Conservation (phyloP, 2,888 invertebrate genomes). For the Alloplasta piceator region DNA sequence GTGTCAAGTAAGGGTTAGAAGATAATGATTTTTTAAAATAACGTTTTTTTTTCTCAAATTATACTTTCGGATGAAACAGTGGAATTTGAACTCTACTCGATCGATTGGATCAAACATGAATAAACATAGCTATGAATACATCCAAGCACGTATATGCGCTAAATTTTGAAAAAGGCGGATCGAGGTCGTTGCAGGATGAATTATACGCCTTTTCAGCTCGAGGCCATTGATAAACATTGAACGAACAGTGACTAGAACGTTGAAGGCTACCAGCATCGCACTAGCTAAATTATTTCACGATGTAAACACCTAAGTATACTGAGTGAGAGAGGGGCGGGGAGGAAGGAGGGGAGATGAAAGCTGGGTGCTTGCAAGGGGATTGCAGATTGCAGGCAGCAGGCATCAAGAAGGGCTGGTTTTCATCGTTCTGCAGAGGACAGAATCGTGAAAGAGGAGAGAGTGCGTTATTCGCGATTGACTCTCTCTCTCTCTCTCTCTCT, state of each 20-base stretch:
- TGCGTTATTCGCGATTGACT: slow-evolving; percentile 40
- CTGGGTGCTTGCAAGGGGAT: slow-evolving; percentile 24
- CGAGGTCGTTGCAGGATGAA: too few relatives aligned
- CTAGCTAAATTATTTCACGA: slow-evolving; percentile 74
- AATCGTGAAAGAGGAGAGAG: slow-evolving; percentile 35
- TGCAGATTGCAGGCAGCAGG: slow-evolving; percentile 32
- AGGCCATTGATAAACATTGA: neutral
- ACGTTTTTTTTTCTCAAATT: neutral
- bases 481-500: slow-evolving; percentile 24
- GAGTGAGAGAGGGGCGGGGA: slow-evolving; percentile 44
- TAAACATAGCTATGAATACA: slow-evolving; percentile 5
- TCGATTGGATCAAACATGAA: slow-evolving; percentile 38
- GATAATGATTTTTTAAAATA: too few relatives aligned
- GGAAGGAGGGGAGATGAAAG: slow-evolving; percentile 21
- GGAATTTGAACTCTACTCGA: slow-evolving; percentile 32
- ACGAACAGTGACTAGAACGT: slow-evolving; percentile 20
- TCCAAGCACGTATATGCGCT: neutral
- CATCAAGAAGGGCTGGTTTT: slow-evolving; percentile 46
- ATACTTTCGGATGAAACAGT: slow-evolving; percentile 41
- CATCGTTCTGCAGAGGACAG: slow-evolving; percentile 12
- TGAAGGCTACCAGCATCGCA: slow-evolving; percentile 59
- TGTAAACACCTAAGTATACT: slow-evolving; percentile 76
- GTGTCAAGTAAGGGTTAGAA: too few relatives aligned
- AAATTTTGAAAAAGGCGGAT: too few relatives aligned
- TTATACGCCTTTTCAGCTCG: too few relatives aligned